phyloP scores from a whole-genome alignment of 2,888 invertebrate genomes.

The Polyommatus icarus region DNA sequence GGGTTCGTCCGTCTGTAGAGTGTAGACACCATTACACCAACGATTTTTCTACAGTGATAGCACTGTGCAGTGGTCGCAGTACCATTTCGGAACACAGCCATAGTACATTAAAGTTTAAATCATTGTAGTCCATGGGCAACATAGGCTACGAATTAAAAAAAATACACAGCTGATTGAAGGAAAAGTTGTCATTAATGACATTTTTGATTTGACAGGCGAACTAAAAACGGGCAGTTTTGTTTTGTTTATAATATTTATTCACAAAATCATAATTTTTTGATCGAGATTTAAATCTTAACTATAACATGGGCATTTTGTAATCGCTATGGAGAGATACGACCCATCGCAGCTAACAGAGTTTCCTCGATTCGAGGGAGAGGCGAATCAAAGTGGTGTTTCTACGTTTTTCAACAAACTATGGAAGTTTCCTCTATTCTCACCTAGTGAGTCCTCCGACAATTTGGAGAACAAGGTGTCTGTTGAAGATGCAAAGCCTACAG shows the following conservation, averaged over 20 bases:
- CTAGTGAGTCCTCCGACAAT: conserved; percentile 56
- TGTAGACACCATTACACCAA: no score
- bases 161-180: not conserved
- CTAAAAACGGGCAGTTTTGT: not conserved
- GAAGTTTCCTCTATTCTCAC: conserved; percentile 82
- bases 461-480: conserved; percentile 50
- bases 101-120: no score
- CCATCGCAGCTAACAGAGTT: conserved; percentile 73
- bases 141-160: no score
- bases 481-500: conserved; percentile 46
- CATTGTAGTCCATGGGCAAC: no score
- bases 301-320: not conserved
- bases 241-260: not conserved
- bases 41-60: no score
- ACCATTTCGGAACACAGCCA: no score
- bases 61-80: no score
- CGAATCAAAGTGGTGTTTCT: conserved; percentile 85
- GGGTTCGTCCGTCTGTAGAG: no score
- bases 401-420: conserved; percentile 88
- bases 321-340: conserved; percentile 69
- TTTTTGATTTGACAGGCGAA: no score
- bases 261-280: not conserved
- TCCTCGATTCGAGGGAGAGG: conserved; percentile 85
- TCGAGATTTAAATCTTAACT: not conserved
- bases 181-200: not conserved